Evolutionary conservation across 2,888 invertebrate species (phyloP), one percentile per base, ranked within the genome.

Genomic region (Chelonus formosanus): DNA sequence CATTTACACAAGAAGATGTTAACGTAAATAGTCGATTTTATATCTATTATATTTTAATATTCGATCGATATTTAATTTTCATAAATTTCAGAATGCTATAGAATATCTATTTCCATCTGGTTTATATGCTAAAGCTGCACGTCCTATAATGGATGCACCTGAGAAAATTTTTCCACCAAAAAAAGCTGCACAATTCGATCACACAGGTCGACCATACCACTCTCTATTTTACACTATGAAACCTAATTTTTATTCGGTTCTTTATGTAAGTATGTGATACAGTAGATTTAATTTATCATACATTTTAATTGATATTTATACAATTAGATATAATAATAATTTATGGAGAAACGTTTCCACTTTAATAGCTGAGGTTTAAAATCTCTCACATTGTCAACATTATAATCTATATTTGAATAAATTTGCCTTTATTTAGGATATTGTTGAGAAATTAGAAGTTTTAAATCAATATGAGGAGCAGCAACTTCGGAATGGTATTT

Each of bases 71-170:
- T 43, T 35, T 40, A 67, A 55, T 59, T 48, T 40, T 62, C 67
- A 50, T 53, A 68, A 63, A 66, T 56, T 71, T 40, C 45, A 73
- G 74, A 65, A 59, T 67, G 72, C 75, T 48, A 95, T 99, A 75
- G 88, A 90, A 71, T 99, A 99, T 85, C 86, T 99, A n/a, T 93
- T 99, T 77, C 99, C 99, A 4, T 97, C 97, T 67, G 97, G 96
- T 4, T 86, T 99, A 62, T 95, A 88, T 81, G 94, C 20, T 20
- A 20, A 20, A 20, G 20, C 20, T 20, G 97, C 98, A 0, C 88
- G 95, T 61, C 98, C 99, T 0, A 84, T 92, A 10, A 93, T 99
- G 95, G 92, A 91, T 80, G 92, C 93, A 34, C 98, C 98, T 35
- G 90, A 91, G 77, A 91, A 94, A 85, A 86, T 95, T n/a, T 95